phyloP scores from a whole-genome alignment of 2,797 vertebrate species.

The Poecilia gillii region DNA sequence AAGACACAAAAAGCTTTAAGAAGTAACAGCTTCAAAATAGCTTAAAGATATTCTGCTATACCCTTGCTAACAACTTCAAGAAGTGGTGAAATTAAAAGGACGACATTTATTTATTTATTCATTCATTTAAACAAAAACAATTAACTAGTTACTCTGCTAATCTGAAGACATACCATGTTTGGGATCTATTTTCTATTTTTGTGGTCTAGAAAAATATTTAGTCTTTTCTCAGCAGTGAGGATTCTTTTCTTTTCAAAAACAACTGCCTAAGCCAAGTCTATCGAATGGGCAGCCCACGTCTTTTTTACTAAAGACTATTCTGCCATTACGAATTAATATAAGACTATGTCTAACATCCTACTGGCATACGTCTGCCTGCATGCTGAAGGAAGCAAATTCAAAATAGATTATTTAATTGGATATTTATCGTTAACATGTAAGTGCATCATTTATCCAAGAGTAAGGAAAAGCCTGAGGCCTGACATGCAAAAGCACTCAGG shows the following conservation, averaged over 20 bases:
- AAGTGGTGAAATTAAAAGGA: background rate
- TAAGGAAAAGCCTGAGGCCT: conserved; percentile 40
- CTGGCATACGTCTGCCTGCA: background rate
- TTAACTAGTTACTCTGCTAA: background rate
- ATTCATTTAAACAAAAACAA: background rate
- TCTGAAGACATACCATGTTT: background rate
- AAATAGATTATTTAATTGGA: conserved; percentile 41
- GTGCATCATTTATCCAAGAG: conserved; percentile 47
- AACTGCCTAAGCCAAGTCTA: background rate
- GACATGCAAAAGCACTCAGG: conserved; percentile 58
- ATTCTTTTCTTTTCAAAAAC: background rate
- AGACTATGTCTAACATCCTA: background rate
- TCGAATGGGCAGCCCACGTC: background rate
- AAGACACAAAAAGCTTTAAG: background rate
- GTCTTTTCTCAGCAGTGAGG: background rate
- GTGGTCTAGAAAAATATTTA: background rate
- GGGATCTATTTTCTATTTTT: background rate
- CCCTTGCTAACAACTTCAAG: background rate
- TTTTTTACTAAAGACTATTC: background rate
- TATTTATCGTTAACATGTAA: conserved; percentile 49
- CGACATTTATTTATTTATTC: too few species aligned
- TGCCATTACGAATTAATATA: background rate
- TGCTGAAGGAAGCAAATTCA: conserved; percentile 35
- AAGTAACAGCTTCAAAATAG: background rate
- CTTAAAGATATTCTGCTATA: background rate